A percentile compares a stretch with the other conserved stretches of the same genome.
phyloP scores from a whole-genome alignment of 2,888 invertebrate species.

The Acanthosepion lycidas region DNA sequence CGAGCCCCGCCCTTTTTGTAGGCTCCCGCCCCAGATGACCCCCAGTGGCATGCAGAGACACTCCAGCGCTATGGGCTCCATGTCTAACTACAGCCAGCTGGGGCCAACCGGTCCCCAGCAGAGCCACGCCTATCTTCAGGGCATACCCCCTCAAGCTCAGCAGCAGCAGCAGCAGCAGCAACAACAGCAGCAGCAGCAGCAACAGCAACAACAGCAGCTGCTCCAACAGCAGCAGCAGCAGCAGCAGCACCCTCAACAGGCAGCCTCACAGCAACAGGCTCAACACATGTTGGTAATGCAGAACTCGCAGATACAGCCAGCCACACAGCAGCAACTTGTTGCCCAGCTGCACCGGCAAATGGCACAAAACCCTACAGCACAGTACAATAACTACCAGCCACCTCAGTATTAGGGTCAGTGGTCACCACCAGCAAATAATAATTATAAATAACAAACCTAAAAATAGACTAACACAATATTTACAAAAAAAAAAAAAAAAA shows the following conservation, averaged over 20 bases:
- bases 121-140: conserved; percentile 56
- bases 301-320: conserved; percentile 76
- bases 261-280: conserved; percentile 50
- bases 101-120: conserved; percentile 57
- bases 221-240: conserved; percentile 51
- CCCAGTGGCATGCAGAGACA: conserved; percentile 54
- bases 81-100: conserved; percentile 68
- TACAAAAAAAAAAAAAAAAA: neutral
- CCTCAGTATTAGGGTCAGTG: conserved; percentile 54
- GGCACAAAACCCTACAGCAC: conserved; percentile 52
- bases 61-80: conserved; percentile 53
- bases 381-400: conserved; percentile 54
- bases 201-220: conserved; percentile 53
- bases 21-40: conserved; percentile 53
- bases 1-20: conserved; percentile 49
- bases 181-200: conserved; percentile 59
- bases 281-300: conserved; percentile 61
- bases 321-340: conserved; percentile 72
- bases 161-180: conserved; percentile 55
- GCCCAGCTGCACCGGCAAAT: conserved; percentile 66
- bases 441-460: neutral
- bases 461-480: neutral
- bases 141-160: conserved; percentile 65
- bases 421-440: neutral
- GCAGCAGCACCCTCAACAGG: conserved; percentile 50